A percentile compares a stretch with the other conserved stretches of the same genome.
These are phyloP conservation scores for Zapornia atra DNA, from an alignment of 2,113 vertebrate species.

Conservation along the genomic window DNA sequence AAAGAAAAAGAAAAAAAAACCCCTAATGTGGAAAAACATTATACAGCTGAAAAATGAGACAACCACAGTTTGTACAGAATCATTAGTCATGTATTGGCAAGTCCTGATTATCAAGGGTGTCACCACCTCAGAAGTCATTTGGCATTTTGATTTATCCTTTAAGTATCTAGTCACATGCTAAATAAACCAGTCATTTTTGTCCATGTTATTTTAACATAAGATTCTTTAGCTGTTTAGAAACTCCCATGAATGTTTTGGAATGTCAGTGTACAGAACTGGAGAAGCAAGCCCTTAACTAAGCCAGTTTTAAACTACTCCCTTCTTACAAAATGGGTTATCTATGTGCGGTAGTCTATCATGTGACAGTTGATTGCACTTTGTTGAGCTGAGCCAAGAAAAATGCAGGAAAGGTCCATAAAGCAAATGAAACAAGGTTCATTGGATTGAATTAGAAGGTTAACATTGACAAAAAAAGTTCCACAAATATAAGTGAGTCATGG, in stretches of 20 bases:
- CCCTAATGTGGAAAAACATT: neutral
- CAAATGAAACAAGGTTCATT: neutral
- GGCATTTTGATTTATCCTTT: neutral
- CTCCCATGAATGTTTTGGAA: neutral
- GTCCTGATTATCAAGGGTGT: neutral
- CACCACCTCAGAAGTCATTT: neutral
- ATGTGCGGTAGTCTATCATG: neutral
- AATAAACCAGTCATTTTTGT: neutral
- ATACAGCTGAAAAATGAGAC: constrained; percentile 8
- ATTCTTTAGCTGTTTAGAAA: neutral
- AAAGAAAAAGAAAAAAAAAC: neutral
- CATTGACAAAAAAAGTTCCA: neutral
- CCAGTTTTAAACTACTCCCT: neutral
- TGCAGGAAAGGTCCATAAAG: neutral
- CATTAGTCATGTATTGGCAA: constrained; percentile 35
- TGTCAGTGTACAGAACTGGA: neutral
- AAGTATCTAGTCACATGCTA: neutral
- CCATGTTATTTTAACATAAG: neutral
- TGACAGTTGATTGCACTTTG: neutral
- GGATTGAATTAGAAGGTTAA: neutral
- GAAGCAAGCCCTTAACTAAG: neutral
- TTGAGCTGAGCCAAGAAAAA: neutral
- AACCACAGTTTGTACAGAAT: constrained; percentile 12
- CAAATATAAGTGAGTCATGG: neutral
- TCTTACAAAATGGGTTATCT: neutral